Percentiles rank a stretch among this genome's conserved stretches.
Conservation (phyloP, 2,797 vertebrate species). For the Pseudochirops cupreus region DNA sequence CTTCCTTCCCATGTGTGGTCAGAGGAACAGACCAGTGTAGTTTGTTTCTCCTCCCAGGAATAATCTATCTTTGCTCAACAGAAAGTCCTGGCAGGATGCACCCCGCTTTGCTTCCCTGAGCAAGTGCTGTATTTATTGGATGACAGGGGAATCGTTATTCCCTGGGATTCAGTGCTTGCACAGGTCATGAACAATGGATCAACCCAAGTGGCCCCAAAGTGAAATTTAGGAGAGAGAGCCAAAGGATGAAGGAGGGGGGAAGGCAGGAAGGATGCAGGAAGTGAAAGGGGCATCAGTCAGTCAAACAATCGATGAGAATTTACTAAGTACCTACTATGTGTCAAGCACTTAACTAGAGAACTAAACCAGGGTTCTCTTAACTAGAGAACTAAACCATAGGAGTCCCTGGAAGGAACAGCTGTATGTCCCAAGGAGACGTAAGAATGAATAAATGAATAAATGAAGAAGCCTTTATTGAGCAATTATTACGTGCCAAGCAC, state of each 20-base stretch:
- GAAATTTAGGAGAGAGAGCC: conserved; percentile 16
- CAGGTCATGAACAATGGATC: neutral
- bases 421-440: neutral
- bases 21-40: neutral
- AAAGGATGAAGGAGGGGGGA: neutral
- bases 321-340: neutral
- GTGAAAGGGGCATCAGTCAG: neutral
- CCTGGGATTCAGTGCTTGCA: neutral
- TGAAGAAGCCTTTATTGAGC: neutral
- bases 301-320: neutral
- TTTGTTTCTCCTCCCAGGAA: neutral
- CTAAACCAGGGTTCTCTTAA: neutral
- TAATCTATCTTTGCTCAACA: neutral
- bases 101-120: neutral
- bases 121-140: neutral
- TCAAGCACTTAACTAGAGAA: neutral
- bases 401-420: neutral
- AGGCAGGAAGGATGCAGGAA: neutral
- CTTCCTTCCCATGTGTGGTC: neutral
- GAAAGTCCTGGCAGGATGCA: neutral
- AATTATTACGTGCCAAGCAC: neutral
- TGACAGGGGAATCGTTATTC: neutral
- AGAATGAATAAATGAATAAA: neutral
- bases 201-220: neutral
- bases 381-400: neutral